Conservation (phyloP, 2,113 vertebrate species). For the Thamnophis sirtalis region DNA sequence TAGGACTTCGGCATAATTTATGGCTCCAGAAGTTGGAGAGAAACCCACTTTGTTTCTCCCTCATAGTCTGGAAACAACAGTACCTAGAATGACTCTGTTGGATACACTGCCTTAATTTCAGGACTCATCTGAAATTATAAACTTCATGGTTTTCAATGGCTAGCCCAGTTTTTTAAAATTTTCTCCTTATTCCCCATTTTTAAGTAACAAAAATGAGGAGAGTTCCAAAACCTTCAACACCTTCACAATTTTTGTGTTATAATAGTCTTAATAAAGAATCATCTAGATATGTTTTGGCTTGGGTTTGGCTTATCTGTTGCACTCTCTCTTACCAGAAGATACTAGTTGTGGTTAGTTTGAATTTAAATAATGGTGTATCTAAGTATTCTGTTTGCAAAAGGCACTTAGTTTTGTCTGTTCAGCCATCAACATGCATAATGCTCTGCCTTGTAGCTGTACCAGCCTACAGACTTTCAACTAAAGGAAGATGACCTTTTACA, state of each 20-base stretch:
- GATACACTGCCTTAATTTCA: not conserved
- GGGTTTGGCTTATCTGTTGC: not conserved
- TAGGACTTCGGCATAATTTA: not conserved
- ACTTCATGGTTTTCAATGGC: not conserved
- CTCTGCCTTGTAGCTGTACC: not conserved
- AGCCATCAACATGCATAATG: not conserved
- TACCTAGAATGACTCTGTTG: not conserved
- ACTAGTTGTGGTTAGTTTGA: not conserved
- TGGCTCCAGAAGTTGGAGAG: not conserved
- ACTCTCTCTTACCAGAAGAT: not conserved
- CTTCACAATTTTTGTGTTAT: not conserved
- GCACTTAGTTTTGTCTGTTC: not conserved
- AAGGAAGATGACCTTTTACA: not conserved
- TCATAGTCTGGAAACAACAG: not conserved
- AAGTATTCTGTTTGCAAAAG: not conserved
- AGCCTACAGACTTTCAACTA: not conserved
- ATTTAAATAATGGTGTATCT: not conserved
- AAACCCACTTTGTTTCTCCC: not conserved
- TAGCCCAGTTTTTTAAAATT: not conserved
- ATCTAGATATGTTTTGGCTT: not conserved
- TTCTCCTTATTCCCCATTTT: not conserved
- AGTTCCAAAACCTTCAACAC: not conserved
- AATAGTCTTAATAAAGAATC: not conserved
- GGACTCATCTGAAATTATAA: not conserved
- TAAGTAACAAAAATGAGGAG: not conserved